Conservation (phyloP, 1,140 invertebrate genomes). For the Drosophila cardini region DNA sequence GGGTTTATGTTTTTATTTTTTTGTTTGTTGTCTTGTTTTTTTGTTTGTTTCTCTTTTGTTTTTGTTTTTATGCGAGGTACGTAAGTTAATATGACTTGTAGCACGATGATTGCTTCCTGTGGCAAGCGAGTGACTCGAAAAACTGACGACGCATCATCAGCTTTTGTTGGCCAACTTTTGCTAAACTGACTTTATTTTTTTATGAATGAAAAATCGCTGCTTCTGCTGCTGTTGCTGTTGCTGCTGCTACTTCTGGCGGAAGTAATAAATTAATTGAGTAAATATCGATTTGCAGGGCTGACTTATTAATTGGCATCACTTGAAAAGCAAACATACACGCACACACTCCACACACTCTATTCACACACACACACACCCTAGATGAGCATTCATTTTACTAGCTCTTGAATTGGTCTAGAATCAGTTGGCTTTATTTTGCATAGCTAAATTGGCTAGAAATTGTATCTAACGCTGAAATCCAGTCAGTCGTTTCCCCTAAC, state of each 20-base stretch:
- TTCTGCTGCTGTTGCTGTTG: conserved; percentile 19
- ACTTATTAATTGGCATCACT: conserved; percentile 77
- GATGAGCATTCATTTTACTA: conserved; percentile 44
- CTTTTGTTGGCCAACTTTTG: conserved; percentile 54
- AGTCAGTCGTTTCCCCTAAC: conserved; percentile 17
- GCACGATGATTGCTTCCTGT: conserved; percentile 82
- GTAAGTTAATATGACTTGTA: conserved; percentile 83
- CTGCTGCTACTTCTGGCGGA: conserved; percentile 60
- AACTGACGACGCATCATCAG: conserved; percentile 64
- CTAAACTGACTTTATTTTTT: conserved; percentile 39
- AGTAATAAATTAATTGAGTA: conserved; percentile 83
- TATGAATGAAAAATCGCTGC: conserved; percentile 74
- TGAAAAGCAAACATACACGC: conserved; percentile 50
- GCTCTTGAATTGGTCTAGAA: conserved; percentile 13
- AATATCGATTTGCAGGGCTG: conserved; percentile 73
- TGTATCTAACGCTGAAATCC: conserved; percentile 6
- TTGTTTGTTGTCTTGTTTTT: conserved; percentile 1
- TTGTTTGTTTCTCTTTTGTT: conserved; percentile 27
- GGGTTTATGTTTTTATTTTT: conserved; percentile 30
- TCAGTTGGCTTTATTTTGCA: conserved; percentile 62
- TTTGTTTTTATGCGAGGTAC: conserved; percentile 60
- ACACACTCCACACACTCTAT: conserved; percentile 22
- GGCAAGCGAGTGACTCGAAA: conserved; percentile 34
- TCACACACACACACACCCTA: conserved; percentile 1
- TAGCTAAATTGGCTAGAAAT: conserved; percentile 67